Evolutionary conservation across 1,140 invertebrate genomes (phyloP), one percentile per base, ranked within the genome.

Genomic region (Drosophila burlai): DNA sequence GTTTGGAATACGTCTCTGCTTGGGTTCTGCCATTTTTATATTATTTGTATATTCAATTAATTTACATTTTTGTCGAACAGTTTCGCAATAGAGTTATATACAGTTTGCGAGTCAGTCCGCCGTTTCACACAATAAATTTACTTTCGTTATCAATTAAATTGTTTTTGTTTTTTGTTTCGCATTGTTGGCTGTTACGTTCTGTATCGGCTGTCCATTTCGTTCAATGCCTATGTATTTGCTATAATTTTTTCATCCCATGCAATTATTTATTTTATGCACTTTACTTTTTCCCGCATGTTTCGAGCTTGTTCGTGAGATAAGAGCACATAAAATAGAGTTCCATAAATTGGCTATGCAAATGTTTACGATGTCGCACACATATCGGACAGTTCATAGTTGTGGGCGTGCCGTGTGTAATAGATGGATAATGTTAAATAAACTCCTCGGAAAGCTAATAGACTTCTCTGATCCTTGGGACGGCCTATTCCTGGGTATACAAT

Each of bases 61-160:
- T 89, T 89, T 87, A 87, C 84, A 87, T 83, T 67, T 63, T 54
- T 74, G 65, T 68, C 74, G 79, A 77, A 80, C 81, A 72, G 45
- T 62, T 84, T 66, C 65, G 78, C 82, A 81, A 81, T 82, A 71
- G 54, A 77, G 65, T 75, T 83, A 89, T 87, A 68, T 87, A 87
- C 84, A 89, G 47, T 68, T 71, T 63, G 68, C 49, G 67, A 87
- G 63, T 76, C 73, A 67, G 73, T 76, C 62, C 54, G 61, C 72
- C 61, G 61, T 68, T 57, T 75, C 71, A 72, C 83, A 58, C 74
- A 89, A 89, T 75, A 77, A 81, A 75, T 79, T 78, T 81, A 45
- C 60, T 69, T 77, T 60, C 60, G 61, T 57, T 76, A 80, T 83
- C 62, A 54, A 77, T 77, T 77, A 81, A 84, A 80, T 79, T 79